These are phyloP conservation scores for Plagodis pulveraria DNA, from an alignment of 2,888 invertebrate species.

Conservation along the genomic window DNA sequence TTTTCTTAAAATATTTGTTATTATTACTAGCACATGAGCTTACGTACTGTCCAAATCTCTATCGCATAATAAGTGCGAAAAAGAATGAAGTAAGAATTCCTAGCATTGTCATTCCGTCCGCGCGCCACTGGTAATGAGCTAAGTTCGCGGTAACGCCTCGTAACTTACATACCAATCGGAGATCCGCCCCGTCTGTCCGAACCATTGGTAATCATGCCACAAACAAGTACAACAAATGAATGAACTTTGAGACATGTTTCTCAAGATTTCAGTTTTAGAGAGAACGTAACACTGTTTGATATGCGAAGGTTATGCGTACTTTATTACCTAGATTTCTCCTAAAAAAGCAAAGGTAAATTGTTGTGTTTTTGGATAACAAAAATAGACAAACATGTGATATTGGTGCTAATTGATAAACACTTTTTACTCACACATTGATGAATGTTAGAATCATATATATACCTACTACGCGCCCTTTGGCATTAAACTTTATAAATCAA, in stretches of 20 bases:
- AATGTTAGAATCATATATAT: too few species aligned
- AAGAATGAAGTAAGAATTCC: conserved; percentile 77
- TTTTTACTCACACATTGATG: too few species aligned
- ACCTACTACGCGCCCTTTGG: too few species aligned
- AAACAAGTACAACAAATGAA: conserved; percentile 58
- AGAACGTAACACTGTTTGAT: not conserved
- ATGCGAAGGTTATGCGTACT: too few species aligned
- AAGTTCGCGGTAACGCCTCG: conserved; percentile 81
- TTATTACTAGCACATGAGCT: not conserved
- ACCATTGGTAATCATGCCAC: conserved; percentile 70
- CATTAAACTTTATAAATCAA: too few species aligned
- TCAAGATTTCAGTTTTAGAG: conserved; percentile 10
- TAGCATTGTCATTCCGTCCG: conserved; percentile 75
- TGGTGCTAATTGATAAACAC: too few species aligned
- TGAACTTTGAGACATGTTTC: conserved; percentile 65
- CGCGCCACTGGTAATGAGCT: conserved; percentile 81
- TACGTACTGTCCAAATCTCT: conserved; percentile 8
- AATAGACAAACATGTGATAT: too few species aligned
- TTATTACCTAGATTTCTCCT: too few species aligned
- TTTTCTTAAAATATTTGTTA: too few species aligned
- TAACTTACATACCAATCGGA: conserved; percentile 83
- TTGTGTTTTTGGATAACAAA: too few species aligned
- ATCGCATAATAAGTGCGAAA: conserved; percentile 28
- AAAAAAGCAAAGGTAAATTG: too few species aligned
- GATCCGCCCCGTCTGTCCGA: conserved; percentile 43